Base-by-base conservation (phyloP, 2,113 vertebrate species). In the Scomber scombrus region DNA sequence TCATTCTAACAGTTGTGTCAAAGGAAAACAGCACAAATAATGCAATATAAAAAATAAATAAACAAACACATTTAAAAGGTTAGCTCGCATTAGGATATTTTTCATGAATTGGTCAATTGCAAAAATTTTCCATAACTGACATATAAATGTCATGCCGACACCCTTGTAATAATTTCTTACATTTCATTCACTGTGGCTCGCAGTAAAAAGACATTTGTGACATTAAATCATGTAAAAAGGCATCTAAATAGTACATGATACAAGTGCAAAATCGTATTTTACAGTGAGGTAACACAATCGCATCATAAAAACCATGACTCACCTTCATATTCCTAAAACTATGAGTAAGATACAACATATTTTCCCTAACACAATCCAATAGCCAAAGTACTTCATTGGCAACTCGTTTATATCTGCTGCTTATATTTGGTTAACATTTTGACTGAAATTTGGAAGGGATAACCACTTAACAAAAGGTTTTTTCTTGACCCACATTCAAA, bases 201-300 rank as follows among this genome's bases (percentile, higher is more conserved):
- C 70, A 19, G 86, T 79, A 89, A 70, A 89, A 91, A 87, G 54
- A 87, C 63, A 77, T 79, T 82, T 71, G 74, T 89, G 84, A 86
- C 76, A 58, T 80, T 82, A 82, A 90, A 84, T 84, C 29, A 91
- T 72, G 85, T 86, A 87, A 82, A 93, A 93, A 92, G 87, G 88
- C 91, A 88, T 91, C 85, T 88, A 86, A 90, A 86, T 86, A 88
- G 78, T 64, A 91, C 90, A 92, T 89, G 92, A 91, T 89, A 88
- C 81, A 93, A 93, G 94, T 95, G 93, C 93, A 95, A 93, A 91
- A 84, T 91, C 7, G 84, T 91, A 91, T 86, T 86, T 88, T 89
- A 94, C 88, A 94, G 87, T 94, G 92, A 94, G 93, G 92, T 93
- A 93, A 95, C 88, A 88, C 82, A 90, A 92, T 75, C 84, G 74